These are phyloP conservation scores for Caenorhabditis panamensis DNA, from an alignment of 2,888 invertebrate genomes.

Conservation along the genomic window DNA sequence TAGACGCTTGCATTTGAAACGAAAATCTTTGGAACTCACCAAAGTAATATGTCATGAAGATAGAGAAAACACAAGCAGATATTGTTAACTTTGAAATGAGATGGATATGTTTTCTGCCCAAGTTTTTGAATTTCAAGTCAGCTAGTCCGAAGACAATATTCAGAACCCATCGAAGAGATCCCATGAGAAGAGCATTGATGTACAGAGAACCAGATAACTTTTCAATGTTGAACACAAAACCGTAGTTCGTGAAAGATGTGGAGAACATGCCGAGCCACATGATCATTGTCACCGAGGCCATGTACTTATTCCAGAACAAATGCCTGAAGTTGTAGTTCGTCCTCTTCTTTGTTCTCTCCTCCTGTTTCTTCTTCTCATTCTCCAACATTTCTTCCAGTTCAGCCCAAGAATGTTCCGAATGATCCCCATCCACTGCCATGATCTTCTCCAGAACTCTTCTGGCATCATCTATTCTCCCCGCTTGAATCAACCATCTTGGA, in stretches of 20 bases:
- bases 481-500: conserved; percentile 77
- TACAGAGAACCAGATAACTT: conserved; percentile 74
- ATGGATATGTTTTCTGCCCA: conserved; percentile 76
- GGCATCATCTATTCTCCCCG: conserved; percentile 75
- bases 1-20: too few species aligned
- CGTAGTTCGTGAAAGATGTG: conserved; percentile 76
- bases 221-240: conserved; percentile 77
- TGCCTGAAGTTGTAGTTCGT: conserved; percentile 68
- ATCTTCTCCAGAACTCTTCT: conserved; percentile 70
- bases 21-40: too few species aligned
- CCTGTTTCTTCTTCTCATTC: conserved; percentile 68
- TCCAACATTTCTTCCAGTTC: conserved; percentile 70
- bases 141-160: conserved; percentile 69
- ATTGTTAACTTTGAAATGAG: conserved; percentile 60
- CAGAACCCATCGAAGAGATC: conserved; percentile 74
- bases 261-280: conserved; percentile 71
- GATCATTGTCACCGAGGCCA: conserved; percentile 70
- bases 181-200: conserved; percentile 74
- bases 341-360: conserved; percentile 53
- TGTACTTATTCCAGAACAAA: conserved; percentile 73
- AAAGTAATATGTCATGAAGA: conserved; percentile 50
- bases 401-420: conserved; percentile 57
- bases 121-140: conserved; percentile 68
- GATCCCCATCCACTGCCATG: conserved; percentile 64
- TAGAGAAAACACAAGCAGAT: conserved; percentile 47